Percentiles rank a stretch among this genome's conserved stretches.
Conservation (phyloP, 2,113 vertebrate genomes). For the Neotragus pygmaeus region DNA sequence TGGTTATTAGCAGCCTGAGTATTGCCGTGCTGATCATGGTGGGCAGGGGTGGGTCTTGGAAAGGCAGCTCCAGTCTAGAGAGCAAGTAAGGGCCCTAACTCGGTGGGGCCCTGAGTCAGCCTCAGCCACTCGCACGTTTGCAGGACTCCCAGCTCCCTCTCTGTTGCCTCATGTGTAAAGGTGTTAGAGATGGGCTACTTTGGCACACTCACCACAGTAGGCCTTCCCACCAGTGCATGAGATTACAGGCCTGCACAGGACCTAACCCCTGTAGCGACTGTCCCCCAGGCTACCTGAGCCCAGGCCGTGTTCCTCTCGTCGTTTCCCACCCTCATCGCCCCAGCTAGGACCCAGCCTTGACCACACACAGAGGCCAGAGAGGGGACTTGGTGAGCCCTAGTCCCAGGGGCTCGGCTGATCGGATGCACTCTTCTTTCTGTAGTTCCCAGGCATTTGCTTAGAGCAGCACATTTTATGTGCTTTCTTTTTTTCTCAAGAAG, state of each 20-base stretch:
- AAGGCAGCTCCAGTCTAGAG: background rate
- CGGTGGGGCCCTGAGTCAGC: background rate
- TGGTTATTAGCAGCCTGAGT: background rate
- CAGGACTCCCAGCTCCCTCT: background rate
- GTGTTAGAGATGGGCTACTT: background rate
- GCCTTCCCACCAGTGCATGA: background rate
- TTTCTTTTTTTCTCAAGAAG: slow-evolving; percentile 40
- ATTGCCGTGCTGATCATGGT: background rate
- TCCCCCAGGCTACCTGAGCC: background rate
- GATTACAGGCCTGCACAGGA: background rate
- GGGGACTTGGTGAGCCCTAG: background rate
- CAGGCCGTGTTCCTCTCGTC: background rate
- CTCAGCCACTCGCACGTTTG: background rate
- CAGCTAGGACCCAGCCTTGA: background rate
- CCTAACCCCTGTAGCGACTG: background rate
- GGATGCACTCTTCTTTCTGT: background rate
- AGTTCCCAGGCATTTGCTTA: slow-evolving; percentile 26
- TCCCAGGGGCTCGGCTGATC: background rate
- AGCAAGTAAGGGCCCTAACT: background rate
- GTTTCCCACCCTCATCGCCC: background rate
- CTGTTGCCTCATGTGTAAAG: background rate
- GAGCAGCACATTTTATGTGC: slow-evolving; percentile 34
- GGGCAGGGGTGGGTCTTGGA: background rate
- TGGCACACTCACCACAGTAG: background rate
- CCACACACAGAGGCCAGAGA: background rate